Evolutionary conservation across 23 tunicate genomes (phyloP), one percentile per base, ranked within the genome.

Genomic region (Halocynthia roretzi): DNA sequence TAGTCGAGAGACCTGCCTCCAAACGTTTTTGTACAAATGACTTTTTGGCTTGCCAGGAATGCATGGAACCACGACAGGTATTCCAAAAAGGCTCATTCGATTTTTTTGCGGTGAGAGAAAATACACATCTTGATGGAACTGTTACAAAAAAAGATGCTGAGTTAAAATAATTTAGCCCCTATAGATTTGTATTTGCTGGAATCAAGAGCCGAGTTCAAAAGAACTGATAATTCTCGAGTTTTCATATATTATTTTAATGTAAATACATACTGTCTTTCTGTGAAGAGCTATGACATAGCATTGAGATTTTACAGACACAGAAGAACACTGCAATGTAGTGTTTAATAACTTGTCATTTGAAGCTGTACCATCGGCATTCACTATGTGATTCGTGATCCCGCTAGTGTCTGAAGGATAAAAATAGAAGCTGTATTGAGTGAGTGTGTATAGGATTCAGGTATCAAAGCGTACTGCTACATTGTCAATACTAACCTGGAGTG

Each of bases 71-170:
- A 92, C 92, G 23, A 92, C 54, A 15, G 98, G 98, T 0, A 86
- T 67, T 6, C 98, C 98, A 66, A 92, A 92, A 31, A 92, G 70
- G 68, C 87, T 86, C 23, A 80, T 82, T 12, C 87, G 87, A 53
- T 83, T 86, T 86, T 92, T 92, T 82, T 92, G 98, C 17, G 84
- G 76, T 0, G 98, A 92, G 10, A 92, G 81, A 61, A 92, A 92
- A 56, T 92, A 92, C 7, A 92, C 82, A 20, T 92, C 98, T 73
- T 76, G 67, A 69, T 85, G 98, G 52, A 85, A 81, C 97, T 90
- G 76, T n/a, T 70, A 57, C 75, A 57, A 55, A 75, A 48, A 5
- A n/a, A 21, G 23, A 76, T 49, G 12, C 12, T 12, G 12, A 19
- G 10, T 49, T 72, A 12, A 72, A 72, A 14, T 17, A 71, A 71